phyloP scores from a whole-genome alignment of 2,888 invertebrate genomes.

The Chrysolina americana region DNA sequence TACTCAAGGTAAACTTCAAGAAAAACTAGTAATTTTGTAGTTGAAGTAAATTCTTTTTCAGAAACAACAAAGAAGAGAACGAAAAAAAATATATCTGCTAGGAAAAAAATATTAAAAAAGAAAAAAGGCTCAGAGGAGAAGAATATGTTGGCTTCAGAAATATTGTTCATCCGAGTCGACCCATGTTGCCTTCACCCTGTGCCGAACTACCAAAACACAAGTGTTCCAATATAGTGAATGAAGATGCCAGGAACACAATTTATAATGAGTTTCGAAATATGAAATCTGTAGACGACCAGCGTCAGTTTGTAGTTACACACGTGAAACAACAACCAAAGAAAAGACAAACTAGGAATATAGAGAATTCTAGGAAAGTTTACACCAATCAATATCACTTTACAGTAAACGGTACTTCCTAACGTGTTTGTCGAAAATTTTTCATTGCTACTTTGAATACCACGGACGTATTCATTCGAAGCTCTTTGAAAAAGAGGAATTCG shows the following conservation, averaged over 20 bases:
- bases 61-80: not conserved
- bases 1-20: slow-evolving; percentile 17
- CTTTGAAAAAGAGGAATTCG: slow-evolving; percentile 47
- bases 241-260: slow-evolving; percentile 32
- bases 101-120: not conserved
- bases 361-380: too few relatives aligned
- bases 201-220: slow-evolving; percentile 27
- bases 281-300: slow-evolving; percentile 29
- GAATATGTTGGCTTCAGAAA: not conserved
- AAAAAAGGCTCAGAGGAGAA: not conserved
- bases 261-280: slow-evolving; percentile 27
- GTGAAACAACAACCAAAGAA: too few relatives aligned
- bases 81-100: too few relatives aligned
- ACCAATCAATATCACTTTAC: slow-evolving; percentile 43
- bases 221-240: slow-evolving; percentile 20
- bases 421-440: slow-evolving; percentile 50
- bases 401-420: slow-evolving; percentile 40
- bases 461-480: slow-evolving; percentile 52
- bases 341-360: too few relatives aligned
- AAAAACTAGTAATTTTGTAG: slow-evolving; percentile 10
- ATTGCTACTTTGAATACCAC: slow-evolving; percentile 49
- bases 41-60: not conserved
- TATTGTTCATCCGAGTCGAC: slow-evolving; percentile 12
- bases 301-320: too few relatives aligned
- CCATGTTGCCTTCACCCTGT: slow-evolving; percentile 28